A percentile compares a stretch with the other conserved stretches of the same genome.
phyloP scores from a whole-genome alignment of 2,888 invertebrate species.

The Sepioteuthis lessoniana region DNA sequence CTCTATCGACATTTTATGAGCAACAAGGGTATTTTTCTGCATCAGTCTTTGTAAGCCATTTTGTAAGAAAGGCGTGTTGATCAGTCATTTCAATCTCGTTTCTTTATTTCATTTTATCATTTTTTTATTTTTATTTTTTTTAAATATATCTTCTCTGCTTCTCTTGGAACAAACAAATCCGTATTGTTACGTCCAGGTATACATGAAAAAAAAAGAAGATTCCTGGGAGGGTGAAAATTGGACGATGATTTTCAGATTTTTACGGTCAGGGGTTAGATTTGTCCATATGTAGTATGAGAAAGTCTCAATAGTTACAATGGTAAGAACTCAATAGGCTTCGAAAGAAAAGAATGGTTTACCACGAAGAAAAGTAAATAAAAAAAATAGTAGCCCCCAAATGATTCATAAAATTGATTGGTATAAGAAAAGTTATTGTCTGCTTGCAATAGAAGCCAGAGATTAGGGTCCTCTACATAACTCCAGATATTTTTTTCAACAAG shows the following conservation, averaged over 20 bases:
- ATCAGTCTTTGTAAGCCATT: too few species aligned
- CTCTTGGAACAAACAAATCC: background rate
- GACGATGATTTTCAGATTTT: background rate
- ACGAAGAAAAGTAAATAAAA: background rate
- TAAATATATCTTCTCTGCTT: background rate
- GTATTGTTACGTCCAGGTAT: background rate
- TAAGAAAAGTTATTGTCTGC: background rate
- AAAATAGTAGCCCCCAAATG: background rate
- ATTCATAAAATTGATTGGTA: constrained; percentile 3
- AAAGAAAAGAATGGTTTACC: background rate
- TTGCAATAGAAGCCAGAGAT: too few species aligned
- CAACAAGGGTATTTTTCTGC: too few species aligned
- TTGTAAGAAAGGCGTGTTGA: too few species aligned
- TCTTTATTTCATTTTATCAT: too few species aligned
- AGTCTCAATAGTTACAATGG: background rate
- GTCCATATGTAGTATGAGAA: background rate
- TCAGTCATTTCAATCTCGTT: too few species aligned
- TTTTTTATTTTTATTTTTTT: too few species aligned
- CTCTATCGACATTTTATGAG: too few species aligned
- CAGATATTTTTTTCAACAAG: background rate
- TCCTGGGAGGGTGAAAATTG: background rate
- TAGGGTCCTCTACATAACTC: too few species aligned
- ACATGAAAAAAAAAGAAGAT: background rate
- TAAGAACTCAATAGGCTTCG: background rate
- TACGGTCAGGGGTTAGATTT: background rate